Conservation (phyloP, 2,113 vertebrate genomes). For the Apodemus sylvaticus region DNA sequence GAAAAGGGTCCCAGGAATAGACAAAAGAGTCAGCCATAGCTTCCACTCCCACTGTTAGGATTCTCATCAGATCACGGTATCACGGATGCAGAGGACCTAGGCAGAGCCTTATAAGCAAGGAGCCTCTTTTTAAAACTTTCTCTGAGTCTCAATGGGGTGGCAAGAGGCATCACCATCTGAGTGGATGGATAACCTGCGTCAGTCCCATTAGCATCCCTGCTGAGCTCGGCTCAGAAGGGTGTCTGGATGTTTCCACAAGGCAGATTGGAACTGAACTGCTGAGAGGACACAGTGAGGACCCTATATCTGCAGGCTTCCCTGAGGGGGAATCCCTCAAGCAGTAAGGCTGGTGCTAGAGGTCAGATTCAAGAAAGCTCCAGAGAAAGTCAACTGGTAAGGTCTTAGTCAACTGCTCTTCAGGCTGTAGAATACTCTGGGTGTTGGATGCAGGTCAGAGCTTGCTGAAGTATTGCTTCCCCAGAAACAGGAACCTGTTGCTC, state of each 20-base stretch:
- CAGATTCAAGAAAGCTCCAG: neutral
- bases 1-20: neutral
- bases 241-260: constrained; percentile 33
- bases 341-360: rapidly evolving
- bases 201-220: neutral
- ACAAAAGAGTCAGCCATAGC: neutral
- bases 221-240: constrained; percentile 26
- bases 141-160: neutral
- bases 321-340: rapidly evolving
- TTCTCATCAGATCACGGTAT: neutral
- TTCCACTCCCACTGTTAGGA: neutral
- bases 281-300: neutral
- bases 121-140: neutral
- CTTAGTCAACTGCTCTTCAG: neutral
- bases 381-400: neutral
- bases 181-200: neutral
- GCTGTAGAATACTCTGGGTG: neutral
- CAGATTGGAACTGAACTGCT: neutral
- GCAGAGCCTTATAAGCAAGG: neutral
- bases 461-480: rapidly evolving
- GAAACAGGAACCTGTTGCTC: neutral
- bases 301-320: neutral
- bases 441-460: rapidly evolving
- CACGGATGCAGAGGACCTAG: neutral
- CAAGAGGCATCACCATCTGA: neutral